These are phyloP conservation scores for Argentina silus DNA, from an alignment of 2,797 vertebrate genomes.

Conservation along the genomic window DNA sequence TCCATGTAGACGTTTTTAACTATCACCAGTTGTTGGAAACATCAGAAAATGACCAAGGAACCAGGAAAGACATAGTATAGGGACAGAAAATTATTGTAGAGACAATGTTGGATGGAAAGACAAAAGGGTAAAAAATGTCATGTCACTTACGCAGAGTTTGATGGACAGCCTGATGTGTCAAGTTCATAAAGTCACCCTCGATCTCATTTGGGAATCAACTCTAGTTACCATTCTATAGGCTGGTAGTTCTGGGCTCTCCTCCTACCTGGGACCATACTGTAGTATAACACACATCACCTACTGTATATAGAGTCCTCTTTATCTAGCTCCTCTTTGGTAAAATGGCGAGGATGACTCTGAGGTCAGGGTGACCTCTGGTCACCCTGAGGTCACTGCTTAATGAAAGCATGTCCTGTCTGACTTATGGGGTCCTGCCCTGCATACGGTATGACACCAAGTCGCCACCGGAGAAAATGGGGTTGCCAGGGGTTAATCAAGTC, in stretches of 20 bases:
- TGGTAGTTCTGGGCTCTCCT: not conserved
- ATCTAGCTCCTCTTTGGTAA: constrained; percentile 31
- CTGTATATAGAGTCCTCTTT: constrained; percentile 31
- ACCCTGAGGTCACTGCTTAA: constrained; percentile 64
- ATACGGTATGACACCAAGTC: constrained; percentile 54
- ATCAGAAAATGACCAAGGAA: not conserved
- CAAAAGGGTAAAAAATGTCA: not conserved
- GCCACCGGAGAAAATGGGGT: constrained; percentile 70
- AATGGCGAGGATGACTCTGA: constrained; percentile 42
- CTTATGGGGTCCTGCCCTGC: constrained; percentile 49
- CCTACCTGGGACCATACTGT: constrained; percentile 7
- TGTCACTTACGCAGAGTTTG: not conserved
- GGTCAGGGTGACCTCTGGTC: constrained; percentile 47
- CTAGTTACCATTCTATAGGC: not conserved
- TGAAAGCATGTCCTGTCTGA: constrained; percentile 61
- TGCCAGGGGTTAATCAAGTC: constrained; percentile 74
- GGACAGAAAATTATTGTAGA: not conserved
- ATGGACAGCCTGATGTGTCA: constrained; percentile 6
- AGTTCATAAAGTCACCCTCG: not conserved
- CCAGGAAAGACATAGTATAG: not conserved
- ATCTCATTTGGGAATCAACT: not conserved
- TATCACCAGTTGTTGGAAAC: not conserved
- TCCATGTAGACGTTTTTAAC: not conserved
- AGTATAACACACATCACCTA: constrained; percentile 14
- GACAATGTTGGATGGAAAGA: not conserved